Conservation (phyloP, 53 echinoderm and acorn worm genomes). For the Echinometra lucunter region DNA sequence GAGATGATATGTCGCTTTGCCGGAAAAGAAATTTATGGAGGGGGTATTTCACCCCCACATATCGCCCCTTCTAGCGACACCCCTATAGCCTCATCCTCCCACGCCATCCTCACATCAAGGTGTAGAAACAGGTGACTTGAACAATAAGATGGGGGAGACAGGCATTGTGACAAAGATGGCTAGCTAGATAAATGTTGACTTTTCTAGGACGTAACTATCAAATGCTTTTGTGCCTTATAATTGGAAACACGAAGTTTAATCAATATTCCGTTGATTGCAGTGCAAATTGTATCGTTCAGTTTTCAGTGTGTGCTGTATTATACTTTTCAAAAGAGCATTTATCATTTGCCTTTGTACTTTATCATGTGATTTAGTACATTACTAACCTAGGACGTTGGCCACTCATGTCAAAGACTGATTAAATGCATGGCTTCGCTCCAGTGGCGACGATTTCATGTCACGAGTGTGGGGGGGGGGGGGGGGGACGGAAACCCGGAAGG, state of each 20-base stretch:
- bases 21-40: too few relatives aligned
- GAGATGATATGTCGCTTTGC: too few relatives aligned
- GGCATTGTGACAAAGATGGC: slow-evolving; percentile 12
- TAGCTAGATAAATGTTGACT: slow-evolving; percentile 11
- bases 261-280: neutral
- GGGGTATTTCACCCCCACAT: too few relatives aligned
- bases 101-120: neutral
- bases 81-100: slow-evolving; percentile 1
- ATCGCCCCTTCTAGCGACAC: too few relatives aligned
- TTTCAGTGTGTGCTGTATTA: neutral
- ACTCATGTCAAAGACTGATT: too few relatives aligned
- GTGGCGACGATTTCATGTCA: too few relatives aligned
- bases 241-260: neutral
- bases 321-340: neutral
- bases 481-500: too few relatives aligned
- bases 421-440: too few relatives aligned
- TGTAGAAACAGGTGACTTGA: neutral
- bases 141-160: neutral
- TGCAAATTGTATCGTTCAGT: neutral
- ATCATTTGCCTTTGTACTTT: neutral
- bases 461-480: too few relatives aligned
- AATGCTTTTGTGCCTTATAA: neutral
- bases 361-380: too few relatives aligned
- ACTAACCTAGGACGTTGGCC: too few relatives aligned
- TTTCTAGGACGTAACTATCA: slow-evolving; percentile 4